Percentiles rank a stretch among this genome's conserved stretches.
These are phyloP conservation scores for Protaetia brevitarsis DNA, from an alignment of 1,140 invertebrate genomes.

Conservation along the genomic window DNA sequence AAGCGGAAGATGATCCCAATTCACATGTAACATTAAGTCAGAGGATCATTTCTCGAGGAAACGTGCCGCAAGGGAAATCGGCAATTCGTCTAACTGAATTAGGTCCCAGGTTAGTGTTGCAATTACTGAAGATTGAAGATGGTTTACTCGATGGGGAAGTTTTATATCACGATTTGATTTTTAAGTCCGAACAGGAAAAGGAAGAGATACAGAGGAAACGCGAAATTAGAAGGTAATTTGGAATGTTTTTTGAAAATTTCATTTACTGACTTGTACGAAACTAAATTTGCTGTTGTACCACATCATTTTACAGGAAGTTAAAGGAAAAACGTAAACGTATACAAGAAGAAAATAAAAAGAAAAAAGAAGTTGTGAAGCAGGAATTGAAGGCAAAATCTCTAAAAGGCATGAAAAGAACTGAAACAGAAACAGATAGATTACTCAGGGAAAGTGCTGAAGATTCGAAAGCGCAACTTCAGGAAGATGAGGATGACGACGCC, in stretches of 20 bases:
- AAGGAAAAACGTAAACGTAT: conserved; percentile 73
- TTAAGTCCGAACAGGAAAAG: conserved; percentile 84
- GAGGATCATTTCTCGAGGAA: conserved; percentile 76
- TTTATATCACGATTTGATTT: conserved; percentile 80
- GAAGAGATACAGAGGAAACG: conserved; percentile 64
- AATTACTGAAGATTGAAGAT: conserved; percentile 94
- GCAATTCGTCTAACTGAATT: conserved; percentile 84
- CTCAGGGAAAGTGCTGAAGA: conserved; percentile 52
- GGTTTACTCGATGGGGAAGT: conserved; percentile 90
- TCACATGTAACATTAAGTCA: conserved; percentile 72
- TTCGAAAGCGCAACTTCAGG: conserved; percentile 54
- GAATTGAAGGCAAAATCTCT: conserved; percentile 66
- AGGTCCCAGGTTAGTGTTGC: conserved; percentile 77
- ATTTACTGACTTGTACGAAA: background rate
- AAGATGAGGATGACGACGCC: conserved; percentile 69
- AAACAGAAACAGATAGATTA: conserved; percentile 42
- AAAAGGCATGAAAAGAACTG: conserved; percentile 65
- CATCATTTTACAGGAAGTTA: conserved; percentile 54
- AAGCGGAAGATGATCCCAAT: conserved; percentile 80
- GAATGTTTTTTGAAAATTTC: conserved; percentile 24
- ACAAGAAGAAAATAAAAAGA: conserved; percentile 73
- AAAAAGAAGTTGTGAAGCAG: conserved; percentile 65
- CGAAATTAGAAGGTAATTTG: conserved; percentile 61
- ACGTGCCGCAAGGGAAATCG: conserved; percentile 73
- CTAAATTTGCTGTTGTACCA: conserved; percentile 11